phyloP scores from a whole-genome alignment of 2,888 invertebrate genomes.

The Drosophila helvetica region DNA sequence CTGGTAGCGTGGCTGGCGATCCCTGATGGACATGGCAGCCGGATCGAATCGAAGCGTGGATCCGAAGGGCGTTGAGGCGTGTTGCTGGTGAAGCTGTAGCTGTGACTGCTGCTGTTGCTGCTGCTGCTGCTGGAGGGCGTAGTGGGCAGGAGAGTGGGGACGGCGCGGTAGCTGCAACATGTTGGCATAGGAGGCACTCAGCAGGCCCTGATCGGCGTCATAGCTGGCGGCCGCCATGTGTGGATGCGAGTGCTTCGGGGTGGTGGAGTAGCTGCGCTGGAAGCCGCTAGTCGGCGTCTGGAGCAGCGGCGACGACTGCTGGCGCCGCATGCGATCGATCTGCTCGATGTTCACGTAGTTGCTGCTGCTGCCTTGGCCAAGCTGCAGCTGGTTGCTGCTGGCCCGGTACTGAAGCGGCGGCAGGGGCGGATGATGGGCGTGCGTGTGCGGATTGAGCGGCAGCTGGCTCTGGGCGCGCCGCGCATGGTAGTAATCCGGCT shows the following conservation, averaged over 20 bases:
- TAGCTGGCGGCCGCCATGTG: conserved; percentile 70
- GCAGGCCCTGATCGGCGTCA: conserved; percentile 69
- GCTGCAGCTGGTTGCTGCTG: conserved; percentile 58
- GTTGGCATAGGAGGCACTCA: conserved; percentile 72
- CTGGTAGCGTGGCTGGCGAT: conserved; percentile 65
- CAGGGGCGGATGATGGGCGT: conserved; percentile 29
- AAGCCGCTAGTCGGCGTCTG: conserved; percentile 80
- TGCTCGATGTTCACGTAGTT: conserved; percentile 86
- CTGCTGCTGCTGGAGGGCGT: conserved; percentile 66
- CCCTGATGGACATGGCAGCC: conserved; percentile 58
- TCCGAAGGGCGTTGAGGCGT: conserved; percentile 53
- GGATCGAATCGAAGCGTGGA: conserved; percentile 65
- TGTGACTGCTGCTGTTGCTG: conserved; percentile 54
- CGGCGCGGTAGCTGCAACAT: conserved; percentile 72
- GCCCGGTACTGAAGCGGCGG: conserved; percentile 59
- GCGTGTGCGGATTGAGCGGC: conserved; percentile 62
- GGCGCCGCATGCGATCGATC: conserved; percentile 85
- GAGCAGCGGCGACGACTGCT: conserved; percentile 82
- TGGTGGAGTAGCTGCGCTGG: conserved; percentile 82
- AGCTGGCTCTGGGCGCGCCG: conserved; percentile 82
- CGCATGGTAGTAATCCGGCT: conserved; percentile 82
- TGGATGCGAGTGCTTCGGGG: conserved; percentile 74
- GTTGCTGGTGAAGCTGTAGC: conserved; percentile 45
- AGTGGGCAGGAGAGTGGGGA: conserved; percentile 68
- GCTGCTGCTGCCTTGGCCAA: conserved; percentile 67